These are phyloP conservation scores for Dinomys branickii DNA, from an alignment of 2,113 vertebrate species.

Conservation along the genomic window DNA sequence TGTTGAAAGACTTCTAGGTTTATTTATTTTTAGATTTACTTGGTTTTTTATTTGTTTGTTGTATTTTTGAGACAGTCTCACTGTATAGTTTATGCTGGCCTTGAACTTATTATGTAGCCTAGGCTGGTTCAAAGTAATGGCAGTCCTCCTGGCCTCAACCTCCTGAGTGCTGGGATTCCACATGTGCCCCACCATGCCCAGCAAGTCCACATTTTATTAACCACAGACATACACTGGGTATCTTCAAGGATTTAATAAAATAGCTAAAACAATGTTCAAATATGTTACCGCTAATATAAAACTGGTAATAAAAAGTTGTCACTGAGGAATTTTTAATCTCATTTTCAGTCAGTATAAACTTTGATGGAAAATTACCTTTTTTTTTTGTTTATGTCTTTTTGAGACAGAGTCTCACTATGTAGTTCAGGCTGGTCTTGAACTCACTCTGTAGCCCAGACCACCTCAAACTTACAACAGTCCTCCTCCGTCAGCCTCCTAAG, in stretches of 20 bases:
- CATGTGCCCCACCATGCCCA: neutral
- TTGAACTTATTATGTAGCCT: neutral
- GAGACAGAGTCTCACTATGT: too few relatives aligned
- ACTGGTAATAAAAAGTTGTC: neutral
- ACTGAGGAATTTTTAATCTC: slow-evolving; percentile 22
- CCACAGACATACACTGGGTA: neutral
- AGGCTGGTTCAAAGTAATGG: neutral
- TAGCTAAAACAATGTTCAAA: neutral
- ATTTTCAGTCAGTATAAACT: slow-evolving; percentile 26
- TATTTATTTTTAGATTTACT: neutral
- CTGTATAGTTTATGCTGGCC: neutral
- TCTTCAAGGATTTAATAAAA: neutral
- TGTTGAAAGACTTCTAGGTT: neutral
- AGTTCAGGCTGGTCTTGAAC: too few relatives aligned
- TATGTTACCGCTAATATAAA: neutral
- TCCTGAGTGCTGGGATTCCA: neutral
- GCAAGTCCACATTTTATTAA: slow-evolving; percentile 36
- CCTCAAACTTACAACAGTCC: too few relatives aligned
- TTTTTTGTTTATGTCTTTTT: too few relatives aligned
- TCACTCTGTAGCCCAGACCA: too few relatives aligned
- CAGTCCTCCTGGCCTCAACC: neutral
- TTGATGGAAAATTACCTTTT: slow-evolving; percentile 30
- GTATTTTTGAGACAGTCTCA: neutral
- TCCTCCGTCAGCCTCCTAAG: too few relatives aligned
- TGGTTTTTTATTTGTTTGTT: neutral